Percentiles rank a stretch among this genome's conserved stretches.
Conservation (phyloP, 2,888 invertebrate species). For the Erebia palarica region DNA sequence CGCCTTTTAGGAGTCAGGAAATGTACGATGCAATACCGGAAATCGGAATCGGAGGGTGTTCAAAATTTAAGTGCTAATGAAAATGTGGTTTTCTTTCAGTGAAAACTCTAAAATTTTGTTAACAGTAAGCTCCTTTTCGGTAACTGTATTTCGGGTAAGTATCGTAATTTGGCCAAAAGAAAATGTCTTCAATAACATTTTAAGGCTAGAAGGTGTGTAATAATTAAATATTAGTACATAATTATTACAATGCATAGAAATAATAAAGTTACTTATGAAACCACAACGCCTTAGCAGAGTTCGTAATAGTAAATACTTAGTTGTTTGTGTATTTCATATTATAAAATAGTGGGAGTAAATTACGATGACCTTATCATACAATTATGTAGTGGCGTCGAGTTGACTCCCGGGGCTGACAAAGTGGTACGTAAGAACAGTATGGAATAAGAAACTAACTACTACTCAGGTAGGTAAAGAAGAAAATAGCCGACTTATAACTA, state of each 20-base stretch:
- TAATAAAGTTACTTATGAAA: not conserved
- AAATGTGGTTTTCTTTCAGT: constrained; percentile 4
- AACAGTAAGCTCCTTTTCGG: not conserved
- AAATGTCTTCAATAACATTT: not conserved
- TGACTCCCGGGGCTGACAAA: not conserved
- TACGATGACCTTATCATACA: constrained; percentile 1
- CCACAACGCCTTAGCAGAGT: not conserved
- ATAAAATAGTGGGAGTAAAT: not conserved
- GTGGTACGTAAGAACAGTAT: constrained; percentile 4
- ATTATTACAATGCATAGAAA: not conserved
- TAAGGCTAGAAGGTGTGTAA: not conserved
- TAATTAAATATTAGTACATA: not conserved
- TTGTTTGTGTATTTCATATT: not conserved
- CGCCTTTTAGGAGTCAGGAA: constrained; percentile 60
- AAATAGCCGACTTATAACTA: not conserved
- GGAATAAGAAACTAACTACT: constrained; percentile 3
- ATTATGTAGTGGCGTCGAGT: constrained; percentile 12
- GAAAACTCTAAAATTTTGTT: not conserved
- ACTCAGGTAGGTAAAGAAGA: not conserved
- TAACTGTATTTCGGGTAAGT: not conserved
- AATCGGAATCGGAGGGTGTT: constrained; percentile 60
- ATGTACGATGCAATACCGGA: constrained; percentile 61
- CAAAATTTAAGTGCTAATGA: constrained; percentile 62
- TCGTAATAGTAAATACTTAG: not conserved
- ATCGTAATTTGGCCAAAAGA: not conserved